A percentile compares a stretch with the other conserved stretches of the same genome.
Evolutionary conservation across 2,113 vertebrate genomes (phyloP).

Genomic region (Holacanthus passer): DNA sequence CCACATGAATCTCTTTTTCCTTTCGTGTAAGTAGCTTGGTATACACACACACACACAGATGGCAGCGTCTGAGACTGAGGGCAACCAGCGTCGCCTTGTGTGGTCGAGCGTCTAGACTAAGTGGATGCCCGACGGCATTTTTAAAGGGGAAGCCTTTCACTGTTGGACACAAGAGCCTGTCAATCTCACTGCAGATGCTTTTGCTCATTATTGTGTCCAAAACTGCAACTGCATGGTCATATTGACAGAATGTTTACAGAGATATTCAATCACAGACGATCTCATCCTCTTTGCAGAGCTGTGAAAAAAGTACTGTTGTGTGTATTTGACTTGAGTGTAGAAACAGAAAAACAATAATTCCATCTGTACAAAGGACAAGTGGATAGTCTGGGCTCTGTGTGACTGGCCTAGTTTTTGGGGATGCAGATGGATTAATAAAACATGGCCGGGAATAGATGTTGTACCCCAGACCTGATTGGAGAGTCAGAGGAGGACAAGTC

Average conservation of each 20-base stretch:
- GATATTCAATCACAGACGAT: neutral
- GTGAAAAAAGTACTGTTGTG: slow-evolving; percentile 13
- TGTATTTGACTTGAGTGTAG: slow-evolving; percentile 30
- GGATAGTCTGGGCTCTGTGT: slow-evolving; percentile 49
- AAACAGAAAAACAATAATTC: slow-evolving; percentile 16
- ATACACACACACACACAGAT: slow-evolving; percentile 74
- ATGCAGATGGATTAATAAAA: slow-evolving; percentile 81
- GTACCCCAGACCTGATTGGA: slow-evolving; percentile 55
- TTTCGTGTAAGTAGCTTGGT: slow-evolving; percentile 66
- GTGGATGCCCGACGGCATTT: slow-evolving; percentile 66
- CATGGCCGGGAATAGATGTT: slow-evolving; percentile 80
- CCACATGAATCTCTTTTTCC: slow-evolving; percentile 75
- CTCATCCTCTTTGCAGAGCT: too few species aligned
- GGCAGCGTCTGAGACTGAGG: slow-evolving; percentile 66
- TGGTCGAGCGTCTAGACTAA: slow-evolving; percentile 82
- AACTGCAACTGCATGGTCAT: slow-evolving; percentile 5
- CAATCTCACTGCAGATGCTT: slow-evolving; percentile 7
- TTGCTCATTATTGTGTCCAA: slow-evolving; percentile 14
- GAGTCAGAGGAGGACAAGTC: slow-evolving; percentile 51
- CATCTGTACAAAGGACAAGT: slow-evolving; percentile 49
- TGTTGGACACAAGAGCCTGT: slow-evolving; percentile 8
- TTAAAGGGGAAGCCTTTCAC: slow-evolving; percentile 41
- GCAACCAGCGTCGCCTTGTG: slow-evolving; percentile 78
- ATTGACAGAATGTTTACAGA: slow-evolving; percentile 13
- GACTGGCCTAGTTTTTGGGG: slow-evolving; percentile 75